phyloP scores from a whole-genome alignment of 1,140 invertebrate genomes.

The Diploscapter pachys region DNA sequence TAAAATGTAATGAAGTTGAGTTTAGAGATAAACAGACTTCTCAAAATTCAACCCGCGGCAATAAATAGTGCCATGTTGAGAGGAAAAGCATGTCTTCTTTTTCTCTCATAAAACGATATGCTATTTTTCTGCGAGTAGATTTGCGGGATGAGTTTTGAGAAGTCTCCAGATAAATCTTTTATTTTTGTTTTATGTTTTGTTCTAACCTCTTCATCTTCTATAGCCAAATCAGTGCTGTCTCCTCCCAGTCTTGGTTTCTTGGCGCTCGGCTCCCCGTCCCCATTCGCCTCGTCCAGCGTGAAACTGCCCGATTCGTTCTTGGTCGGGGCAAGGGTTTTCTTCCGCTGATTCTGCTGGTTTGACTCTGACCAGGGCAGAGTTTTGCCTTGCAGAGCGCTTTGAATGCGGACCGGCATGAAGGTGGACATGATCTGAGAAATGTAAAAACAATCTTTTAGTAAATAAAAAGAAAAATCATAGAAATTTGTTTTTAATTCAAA shows the following conservation, averaged over 20 bases:
- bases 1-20: not conserved
- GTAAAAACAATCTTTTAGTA: not conserved
- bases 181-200: not conserved
- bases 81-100: slow-evolving; percentile 9
- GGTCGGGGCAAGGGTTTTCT: not conserved
- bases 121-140: too few species aligned
- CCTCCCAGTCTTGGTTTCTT: too few species aligned
- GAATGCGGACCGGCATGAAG: too few species aligned
- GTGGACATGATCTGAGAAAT: not conserved
- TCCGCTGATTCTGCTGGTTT: not conserved
- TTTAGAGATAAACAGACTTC: not conserved
- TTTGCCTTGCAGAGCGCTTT: too few species aligned
- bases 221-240: not conserved
- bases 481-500: not conserved
- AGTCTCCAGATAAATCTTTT: not conserved
- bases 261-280: too few species aligned
- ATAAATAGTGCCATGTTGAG: slow-evolving; percentile 15
- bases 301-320: not conserved
- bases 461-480: not conserved
- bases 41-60: not conserved
- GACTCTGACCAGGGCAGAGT: too few species aligned
- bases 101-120: too few species aligned
- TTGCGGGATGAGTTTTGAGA: not conserved
- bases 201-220: not conserved
- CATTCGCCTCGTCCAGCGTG: not conserved